Base-by-base conservation (phyloP, 1,140 invertebrate species). In the Drosophila yakuba region DNA sequence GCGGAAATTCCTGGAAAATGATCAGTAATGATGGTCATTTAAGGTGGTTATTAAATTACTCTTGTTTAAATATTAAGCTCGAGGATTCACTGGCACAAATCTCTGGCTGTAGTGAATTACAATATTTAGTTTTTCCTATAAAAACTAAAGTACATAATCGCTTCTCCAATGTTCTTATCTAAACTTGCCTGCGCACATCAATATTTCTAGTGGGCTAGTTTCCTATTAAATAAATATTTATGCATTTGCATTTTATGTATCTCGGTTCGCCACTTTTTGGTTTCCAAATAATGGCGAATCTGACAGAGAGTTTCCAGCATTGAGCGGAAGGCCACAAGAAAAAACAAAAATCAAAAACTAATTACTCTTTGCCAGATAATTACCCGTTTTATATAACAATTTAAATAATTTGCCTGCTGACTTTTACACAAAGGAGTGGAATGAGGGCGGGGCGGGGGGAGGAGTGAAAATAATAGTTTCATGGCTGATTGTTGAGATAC, bases 331-430 rank as follows among this genome's bases (percentile, higher is more conserved):
- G 38, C 8, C 14, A 20, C 45, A 78, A 71, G 57, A 39, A 78
- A 74, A 17, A 17, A 17, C 17, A 17, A 17, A 60, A 56, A 57
- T 61, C 28, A 63, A 64, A 84, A 84, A 74, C 77, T 85, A 84
- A 85, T 85, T 85, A 85, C 56, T 77, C 58, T 62, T 60, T 20
- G 78, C 35, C 41, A 64, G 74, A 69, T 84, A 86, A 88, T 89
- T 89, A 89, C 76, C 68, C 67, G 57, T 76, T 89, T 89, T 80
- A 74, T 76, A 80, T 63, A 89, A 89, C 84, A 88, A 88, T 88
- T 84, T 89, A 74, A 78, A 80, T 89, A 88, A 89, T 89, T 88
- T 74, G 67, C 80, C 78, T 78, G 83, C 79, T 73, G 76, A 80
- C 77, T 85, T 78, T 66, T 74, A 32, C 54, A 57, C 61, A 64